phyloP scores from a whole-genome alignment of 2,797 vertebrate species.

The Todus mexicanus region DNA sequence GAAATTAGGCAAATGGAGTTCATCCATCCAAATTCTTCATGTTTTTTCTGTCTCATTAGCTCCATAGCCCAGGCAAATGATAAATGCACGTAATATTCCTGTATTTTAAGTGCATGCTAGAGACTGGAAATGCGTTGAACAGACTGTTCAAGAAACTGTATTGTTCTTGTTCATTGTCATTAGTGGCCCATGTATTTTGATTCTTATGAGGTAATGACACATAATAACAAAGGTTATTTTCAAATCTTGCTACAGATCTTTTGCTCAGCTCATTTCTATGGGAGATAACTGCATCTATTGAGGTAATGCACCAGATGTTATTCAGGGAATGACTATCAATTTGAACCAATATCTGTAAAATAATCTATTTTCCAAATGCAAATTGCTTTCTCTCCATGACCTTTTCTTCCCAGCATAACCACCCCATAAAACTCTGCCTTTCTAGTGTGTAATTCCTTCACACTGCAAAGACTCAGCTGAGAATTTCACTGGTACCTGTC shows the following conservation, averaged over 20 bases:
- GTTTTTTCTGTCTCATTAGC: conserved; percentile 32
- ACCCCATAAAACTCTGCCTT: neutral
- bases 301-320: conserved; percentile 34
- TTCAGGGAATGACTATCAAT: neutral
- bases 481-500: neutral
- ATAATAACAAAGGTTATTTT: conserved; percentile 46
- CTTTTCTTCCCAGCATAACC: neutral
- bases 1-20: conserved; percentile 27
- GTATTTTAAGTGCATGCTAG: conserved; percentile 8
- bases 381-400: neutral
- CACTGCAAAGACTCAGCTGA: neutral
- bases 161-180: conserved; percentile 39
- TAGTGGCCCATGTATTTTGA: neutral
- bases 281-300: conserved; percentile 14
- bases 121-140: conserved; percentile 17
- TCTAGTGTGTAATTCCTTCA: neutral
- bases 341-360: conserved; percentile 33
- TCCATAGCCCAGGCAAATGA: conserved; percentile 28
- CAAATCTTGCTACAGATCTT: neutral
- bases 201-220: conserved; percentile 14
- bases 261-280: neutral
- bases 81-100: conserved; percentile 24
- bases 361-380: conserved; percentile 25
- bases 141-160: conserved; percentile 12
- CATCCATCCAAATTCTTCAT: conserved; percentile 1